Evolutionary conservation across 2,888 invertebrate genomes (phyloP).

Genomic region (Orthonychiurus folsomi): DNA sequence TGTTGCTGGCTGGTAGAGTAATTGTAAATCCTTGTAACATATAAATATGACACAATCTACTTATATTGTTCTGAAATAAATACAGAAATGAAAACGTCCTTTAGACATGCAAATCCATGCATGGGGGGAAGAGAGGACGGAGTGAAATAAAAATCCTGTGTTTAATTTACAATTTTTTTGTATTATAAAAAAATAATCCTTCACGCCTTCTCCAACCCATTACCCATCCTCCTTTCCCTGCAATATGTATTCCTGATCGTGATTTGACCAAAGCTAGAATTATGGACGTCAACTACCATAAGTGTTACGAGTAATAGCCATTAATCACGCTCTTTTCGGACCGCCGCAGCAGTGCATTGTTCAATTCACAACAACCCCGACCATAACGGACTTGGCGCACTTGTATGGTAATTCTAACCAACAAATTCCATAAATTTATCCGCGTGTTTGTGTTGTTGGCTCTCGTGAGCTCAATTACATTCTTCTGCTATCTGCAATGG

Average conservation of each 20-base stretch:
- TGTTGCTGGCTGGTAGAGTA: not conserved
- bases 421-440: not conserved
- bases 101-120: no score
- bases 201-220: no score
- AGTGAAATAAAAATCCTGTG: no score
- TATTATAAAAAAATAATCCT: no score
- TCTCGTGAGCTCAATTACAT: not conserved
- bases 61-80: not conserved
- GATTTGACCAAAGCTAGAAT: not conserved
- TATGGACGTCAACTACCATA: not conserved
- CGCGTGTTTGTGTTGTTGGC: not conserved
- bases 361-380: not conserved
- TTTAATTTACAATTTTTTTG: no score
- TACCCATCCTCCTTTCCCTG: no score
- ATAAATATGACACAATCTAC: not conserved
- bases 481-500: not conserved
- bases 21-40: not conserved
- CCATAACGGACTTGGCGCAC: not conserved
- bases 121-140: no score
- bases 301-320: not conserved
- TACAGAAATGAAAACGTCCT: no score
- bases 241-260: not conserved
- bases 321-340: constrained; percentile 1
- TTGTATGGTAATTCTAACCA: not conserved
- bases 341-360: no score